phyloP scores from a whole-genome alignment of 2,888 invertebrate genomes.

The Drosophila lacicola region DNA sequence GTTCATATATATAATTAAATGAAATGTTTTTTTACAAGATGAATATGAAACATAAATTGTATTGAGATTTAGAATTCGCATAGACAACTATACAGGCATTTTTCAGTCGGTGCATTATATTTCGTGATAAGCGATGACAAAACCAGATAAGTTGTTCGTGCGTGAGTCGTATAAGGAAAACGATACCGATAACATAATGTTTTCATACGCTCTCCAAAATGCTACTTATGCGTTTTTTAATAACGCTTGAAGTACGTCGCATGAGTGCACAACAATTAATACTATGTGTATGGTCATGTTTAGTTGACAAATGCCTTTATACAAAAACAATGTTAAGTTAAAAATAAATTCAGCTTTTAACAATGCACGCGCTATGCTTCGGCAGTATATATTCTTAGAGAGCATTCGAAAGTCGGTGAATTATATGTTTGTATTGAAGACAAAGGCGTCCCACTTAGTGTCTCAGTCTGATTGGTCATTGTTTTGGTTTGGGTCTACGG shows the following conservation, averaged over 20 bases:
- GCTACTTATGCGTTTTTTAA: neutral
- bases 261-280: neutral
- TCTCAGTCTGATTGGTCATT: conserved; percentile 8
- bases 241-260: neutral
- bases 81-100: neutral
- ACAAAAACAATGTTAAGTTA: no score
- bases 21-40: neutral
- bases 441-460: conserved; percentile 63
- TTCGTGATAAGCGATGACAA: conserved; percentile 9
- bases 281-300: neutral
- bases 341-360: no score
- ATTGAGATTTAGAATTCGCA: neutral
- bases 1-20: neutral
- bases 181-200: conserved; percentile 32
- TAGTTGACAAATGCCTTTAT: neutral
- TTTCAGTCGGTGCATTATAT: neutral
- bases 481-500: conserved; percentile 30
- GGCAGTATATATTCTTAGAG: neutral
- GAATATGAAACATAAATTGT: no score
- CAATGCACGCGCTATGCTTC: neutral
- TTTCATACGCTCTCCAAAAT: conserved; percentile 23
- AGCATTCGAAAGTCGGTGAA: conserved; percentile 28
- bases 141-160: conserved; percentile 1
- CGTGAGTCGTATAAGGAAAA: conserved; percentile 1
- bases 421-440: conserved; percentile 8